Evolutionary conservation across 2,888 invertebrate genomes (phyloP), one percentile per base, ranked within the genome.

Genomic region (Cheiracanthium punctorium): DNA sequence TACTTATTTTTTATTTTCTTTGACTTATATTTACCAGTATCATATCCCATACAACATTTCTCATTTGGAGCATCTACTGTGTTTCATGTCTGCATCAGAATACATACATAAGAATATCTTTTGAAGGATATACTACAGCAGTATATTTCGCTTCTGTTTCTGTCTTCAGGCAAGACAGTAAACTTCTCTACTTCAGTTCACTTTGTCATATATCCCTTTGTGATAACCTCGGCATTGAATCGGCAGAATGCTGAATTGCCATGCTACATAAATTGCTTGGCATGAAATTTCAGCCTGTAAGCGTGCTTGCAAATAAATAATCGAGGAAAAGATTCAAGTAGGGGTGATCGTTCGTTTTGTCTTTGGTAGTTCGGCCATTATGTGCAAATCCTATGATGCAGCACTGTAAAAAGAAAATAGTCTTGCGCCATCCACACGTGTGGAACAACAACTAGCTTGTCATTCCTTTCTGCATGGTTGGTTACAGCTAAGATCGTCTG

Each of bases 401-500:
- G 30, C 43, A n/a, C n/a, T 67, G 32, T n/a, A 52, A 75, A 69
- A 58, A 58, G 32, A 69, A 33, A 8, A 17, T 2, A 1, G 17
- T 32, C 73, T 77, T 73, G 72, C 73, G 52, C 43, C 72, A 67
- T 37, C 77, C 64, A 71, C 58, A 58, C 58, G 58, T 58, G 24
- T 58, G n/a, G n/a, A n/a, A n/a, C n/a, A n/a, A n/a, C n/a, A 58
- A 17, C 5, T 58, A 58, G 48, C 33, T 20, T 77, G 29, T 65
- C 79, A 85, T 85, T 72, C 84, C 84, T 79, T 69, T 85, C 74
- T 69, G 74, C 84, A 67, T 79, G 79, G 73, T n/a, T 85, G 79
- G 70, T 24, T 48, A 28, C 20, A 58, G 28, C 58, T 52, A 73
- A 77, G 69, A 79, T 65, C 33, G 65, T 69, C 76, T 52, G 67